These are phyloP conservation scores for Diabrotica balteata DNA, from an alignment of 2,888 invertebrate species.

Conservation along the genomic window DNA sequence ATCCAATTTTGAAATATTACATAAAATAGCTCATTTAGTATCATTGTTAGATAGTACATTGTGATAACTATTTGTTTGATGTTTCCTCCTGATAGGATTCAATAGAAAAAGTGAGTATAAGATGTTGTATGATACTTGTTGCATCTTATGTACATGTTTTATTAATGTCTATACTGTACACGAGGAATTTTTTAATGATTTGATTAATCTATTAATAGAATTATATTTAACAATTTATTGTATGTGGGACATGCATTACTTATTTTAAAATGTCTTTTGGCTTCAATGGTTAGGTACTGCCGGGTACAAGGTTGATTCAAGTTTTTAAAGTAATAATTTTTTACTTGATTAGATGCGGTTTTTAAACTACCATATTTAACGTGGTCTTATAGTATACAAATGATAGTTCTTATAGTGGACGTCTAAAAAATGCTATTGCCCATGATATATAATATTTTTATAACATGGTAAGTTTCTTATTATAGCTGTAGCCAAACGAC, in stretches of 20 bases:
- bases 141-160: conserved; percentile 41
- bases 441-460: no score
- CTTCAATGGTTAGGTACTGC: not conserved
- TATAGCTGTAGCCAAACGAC: no score
- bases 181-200: conserved; percentile 1
- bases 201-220: conserved; percentile 2
- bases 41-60: not conserved
- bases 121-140: conserved; percentile 42
- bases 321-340: no score
- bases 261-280: conserved; percentile 18
- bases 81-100: conserved; percentile 62
- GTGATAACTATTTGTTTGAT: conserved; percentile 29
- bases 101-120: conserved; percentile 67
- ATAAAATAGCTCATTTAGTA: no score
- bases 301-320: no score
- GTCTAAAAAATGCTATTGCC: no score
- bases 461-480: no score
- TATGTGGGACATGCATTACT: conserved; percentile 4
- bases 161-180: conserved; percentile 31
- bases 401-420: no score
- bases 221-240: conserved; percentile 4
- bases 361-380: no score
- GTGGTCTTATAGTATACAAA: no score
- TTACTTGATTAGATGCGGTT: no score
- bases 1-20: no score